Evolutionary conservation across 2,113 vertebrate species (phyloP).

Genomic region (Scartelaos histophorus): DNA sequence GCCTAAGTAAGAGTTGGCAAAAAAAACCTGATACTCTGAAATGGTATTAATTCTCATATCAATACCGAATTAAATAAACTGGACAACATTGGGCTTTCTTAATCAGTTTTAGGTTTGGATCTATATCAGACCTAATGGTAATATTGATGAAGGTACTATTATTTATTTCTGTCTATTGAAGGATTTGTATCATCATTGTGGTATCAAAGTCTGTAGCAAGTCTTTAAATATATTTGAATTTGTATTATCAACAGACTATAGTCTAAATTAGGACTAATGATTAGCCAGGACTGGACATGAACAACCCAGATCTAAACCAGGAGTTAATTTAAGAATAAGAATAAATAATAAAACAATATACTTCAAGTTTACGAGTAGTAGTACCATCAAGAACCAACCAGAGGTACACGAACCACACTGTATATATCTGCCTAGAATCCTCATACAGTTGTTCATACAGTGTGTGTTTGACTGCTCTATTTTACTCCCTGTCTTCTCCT

Average conservation of each 20-base stretch:
- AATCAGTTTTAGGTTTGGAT: too few species aligned
- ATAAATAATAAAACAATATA: not conserved
- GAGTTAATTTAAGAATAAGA: not conserved
- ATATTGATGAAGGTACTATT: too few species aligned
- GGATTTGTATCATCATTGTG: too few species aligned
- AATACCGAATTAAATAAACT: too few species aligned
- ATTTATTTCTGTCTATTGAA: too few species aligned
- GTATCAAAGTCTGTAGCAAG: too few species aligned
- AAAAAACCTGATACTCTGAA: not conserved
- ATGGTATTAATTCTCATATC: too few species aligned
- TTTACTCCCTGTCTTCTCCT: constrained; percentile 34
- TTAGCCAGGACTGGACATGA: not conserved
- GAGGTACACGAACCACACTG: not conserved
- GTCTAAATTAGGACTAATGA: not conserved
- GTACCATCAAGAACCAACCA: not conserved
- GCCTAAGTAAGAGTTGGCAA: not conserved
- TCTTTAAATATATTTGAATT: too few species aligned
- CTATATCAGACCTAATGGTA: too few species aligned
- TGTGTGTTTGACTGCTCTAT: constrained; percentile 19
- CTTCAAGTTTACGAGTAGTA: not conserved
- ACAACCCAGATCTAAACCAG: not conserved
- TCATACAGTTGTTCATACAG: constrained; percentile 9
- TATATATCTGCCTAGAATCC: not conserved
- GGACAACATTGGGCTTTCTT: too few species aligned
- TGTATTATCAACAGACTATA: not conserved